These are phyloP conservation scores for Ancistrus triradiatus DNA, from an alignment of 2,113 vertebrate genomes.

Conservation along the genomic window DNA sequence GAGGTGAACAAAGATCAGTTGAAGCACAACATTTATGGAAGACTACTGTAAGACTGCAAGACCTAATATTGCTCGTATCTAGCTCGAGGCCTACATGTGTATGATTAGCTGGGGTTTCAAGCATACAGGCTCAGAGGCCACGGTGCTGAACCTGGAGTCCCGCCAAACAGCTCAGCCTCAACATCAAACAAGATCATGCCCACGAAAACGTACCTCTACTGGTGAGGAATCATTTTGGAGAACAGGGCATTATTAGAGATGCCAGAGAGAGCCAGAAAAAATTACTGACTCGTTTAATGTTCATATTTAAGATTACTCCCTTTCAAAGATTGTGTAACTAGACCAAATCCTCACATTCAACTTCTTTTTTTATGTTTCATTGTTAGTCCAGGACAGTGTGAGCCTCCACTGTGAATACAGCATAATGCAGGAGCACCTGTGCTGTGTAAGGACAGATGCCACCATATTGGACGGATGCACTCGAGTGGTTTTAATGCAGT, in stretches of 20 bases:
- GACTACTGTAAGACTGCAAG: slow-evolving; percentile 68
- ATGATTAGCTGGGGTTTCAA: slow-evolving; percentile 59
- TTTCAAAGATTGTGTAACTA: no score
- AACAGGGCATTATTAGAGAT: no score
- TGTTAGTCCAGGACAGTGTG: no score
- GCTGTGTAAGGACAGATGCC: slow-evolving; percentile 42
- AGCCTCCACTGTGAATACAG: no score
- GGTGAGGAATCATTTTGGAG: slow-evolving; percentile 13
- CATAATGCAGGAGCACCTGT: slow-evolving; percentile 18
- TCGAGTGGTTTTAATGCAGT: slow-evolving; percentile 39
- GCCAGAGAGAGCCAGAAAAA: no score
- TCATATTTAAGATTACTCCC: no score
- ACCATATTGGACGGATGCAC: slow-evolving; percentile 47
- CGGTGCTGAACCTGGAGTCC: slow-evolving; percentile 21
- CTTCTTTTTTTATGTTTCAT: no score
- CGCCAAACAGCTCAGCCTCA: slow-evolving; percentile 12
- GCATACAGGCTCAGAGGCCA: slow-evolving; percentile 12
- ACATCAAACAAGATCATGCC: slow-evolving; percentile 24
- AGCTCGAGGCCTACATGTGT: slow-evolving; percentile 72
- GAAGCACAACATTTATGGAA: slow-evolving; percentile 89
- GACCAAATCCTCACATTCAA: no score
- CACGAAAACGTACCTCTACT: not conserved
- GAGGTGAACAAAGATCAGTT: slow-evolving; percentile 84
- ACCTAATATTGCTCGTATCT: slow-evolving; percentile 85
- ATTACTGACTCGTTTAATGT: no score